Evolutionary conservation across 64 coral and sea anemone genomes (phyloP).

Genomic region (Dendronephthya gigantea): DNA sequence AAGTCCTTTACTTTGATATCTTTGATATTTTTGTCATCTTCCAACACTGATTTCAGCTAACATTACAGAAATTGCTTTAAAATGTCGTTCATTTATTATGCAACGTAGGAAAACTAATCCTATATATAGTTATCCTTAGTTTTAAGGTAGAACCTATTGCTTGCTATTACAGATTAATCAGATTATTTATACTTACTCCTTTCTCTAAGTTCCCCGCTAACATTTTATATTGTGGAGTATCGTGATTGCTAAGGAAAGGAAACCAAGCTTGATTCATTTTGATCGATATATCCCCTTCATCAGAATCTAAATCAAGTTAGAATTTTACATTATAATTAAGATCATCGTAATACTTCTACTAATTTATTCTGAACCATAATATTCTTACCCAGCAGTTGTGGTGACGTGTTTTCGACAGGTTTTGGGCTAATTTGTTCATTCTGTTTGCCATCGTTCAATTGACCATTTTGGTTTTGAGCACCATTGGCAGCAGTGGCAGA

Average conservation of each 20-base stretch:
- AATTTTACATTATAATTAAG: background rate
- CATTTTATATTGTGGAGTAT: background rate
- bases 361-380: too few species aligned
- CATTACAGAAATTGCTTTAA: background rate
- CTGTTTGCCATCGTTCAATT: background rate
- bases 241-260: conserved; percentile 1
- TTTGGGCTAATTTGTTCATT: background rate
- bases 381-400: background rate
- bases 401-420: background rate
- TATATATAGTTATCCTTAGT: too few species aligned
- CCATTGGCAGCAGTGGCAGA: background rate
- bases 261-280: conserved; percentile 13
- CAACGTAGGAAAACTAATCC: too few species aligned
- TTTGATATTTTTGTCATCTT: background rate
- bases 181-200: background rate
- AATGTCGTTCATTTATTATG: too few species aligned
- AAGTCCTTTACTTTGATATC: background rate
- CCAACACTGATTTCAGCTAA: background rate
- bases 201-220: background rate
- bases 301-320: background rate
- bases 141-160: background rate
- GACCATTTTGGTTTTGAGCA: background rate
- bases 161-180: background rate
- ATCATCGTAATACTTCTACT: too few species aligned
- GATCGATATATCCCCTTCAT: background rate